Evolutionary conservation across 2,888 invertebrate genomes (phyloP).

Genomic region (Chrysomela aeneicollis): DNA sequence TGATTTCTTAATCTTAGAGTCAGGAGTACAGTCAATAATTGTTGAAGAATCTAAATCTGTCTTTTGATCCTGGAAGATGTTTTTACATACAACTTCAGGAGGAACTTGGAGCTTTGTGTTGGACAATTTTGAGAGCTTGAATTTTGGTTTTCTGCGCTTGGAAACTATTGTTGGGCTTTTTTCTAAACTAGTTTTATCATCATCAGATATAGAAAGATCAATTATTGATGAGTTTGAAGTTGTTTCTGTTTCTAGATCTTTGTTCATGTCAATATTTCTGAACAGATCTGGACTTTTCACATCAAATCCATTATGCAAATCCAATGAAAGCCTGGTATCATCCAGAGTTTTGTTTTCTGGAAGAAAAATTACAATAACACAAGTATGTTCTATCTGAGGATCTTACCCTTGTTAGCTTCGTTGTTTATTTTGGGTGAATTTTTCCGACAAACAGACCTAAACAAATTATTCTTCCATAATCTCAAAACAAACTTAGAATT

Average conservation of each 20-base stretch:
- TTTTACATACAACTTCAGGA: conserved; percentile 19
- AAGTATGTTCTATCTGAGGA: neutral
- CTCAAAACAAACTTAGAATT: neutral
- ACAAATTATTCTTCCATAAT: neutral
- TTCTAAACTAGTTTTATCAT: conserved; percentile 22
- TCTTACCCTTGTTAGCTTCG: conserved; percentile 21
- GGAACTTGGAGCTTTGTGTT: neutral
- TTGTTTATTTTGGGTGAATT: conserved; percentile 18
- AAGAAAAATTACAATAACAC: neutral
- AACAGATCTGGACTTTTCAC: conserved; percentile 38
- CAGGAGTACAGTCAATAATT: conserved; percentile 43
- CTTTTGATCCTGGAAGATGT: conserved; percentile 25
- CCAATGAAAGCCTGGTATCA: neutral
- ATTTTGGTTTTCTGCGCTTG: conserved; percentile 25
- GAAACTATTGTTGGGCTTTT: conserved; percentile 38
- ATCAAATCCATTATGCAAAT: conserved; percentile 10
- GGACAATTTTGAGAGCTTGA: conserved; percentile 22
- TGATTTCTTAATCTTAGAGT: conserved; percentile 24
- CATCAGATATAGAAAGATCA: conserved; percentile 32
- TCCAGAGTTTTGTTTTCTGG: neutral
- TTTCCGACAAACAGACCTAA: conserved; percentile 9
- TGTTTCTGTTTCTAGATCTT: conserved; percentile 6
- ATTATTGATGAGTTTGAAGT: conserved; percentile 14
- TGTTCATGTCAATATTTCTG: conserved; percentile 14
- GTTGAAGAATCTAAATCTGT: conserved; percentile 27